Evolutionary conservation across 2,888 invertebrate genomes (phyloP), one percentile per base, ranked within the genome.

Genomic region (Melipona beecheii): DNA sequence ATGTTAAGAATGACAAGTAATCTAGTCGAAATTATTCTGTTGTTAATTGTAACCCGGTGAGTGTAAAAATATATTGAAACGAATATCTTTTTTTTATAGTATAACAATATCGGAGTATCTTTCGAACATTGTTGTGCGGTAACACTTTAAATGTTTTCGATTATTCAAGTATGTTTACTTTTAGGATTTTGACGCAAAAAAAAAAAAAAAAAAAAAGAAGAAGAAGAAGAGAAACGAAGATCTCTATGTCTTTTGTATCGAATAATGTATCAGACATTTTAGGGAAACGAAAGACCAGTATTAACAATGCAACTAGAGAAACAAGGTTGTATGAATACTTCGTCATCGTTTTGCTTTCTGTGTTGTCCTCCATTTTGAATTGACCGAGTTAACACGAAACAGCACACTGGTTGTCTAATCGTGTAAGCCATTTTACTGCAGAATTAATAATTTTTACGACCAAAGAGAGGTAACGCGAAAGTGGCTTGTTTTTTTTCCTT

Each of bases 401-500:
- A 70, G 17, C 17, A 80, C 69, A 80, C 69, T 66, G 58, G 27
- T 92, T 91, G 89, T 91, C 90, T 88, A 89, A 91, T 91, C 71
- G 62, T 90, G 87, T 91, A 90, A 91, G 89, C 89, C 90, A 90
- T 85, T 87, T 87, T 69, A 81, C 75, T 75, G 69, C 82, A 82
- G 68, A 70, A 83, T 65, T 49, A 66, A 68, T 75, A 75, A 58
- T 71, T 84, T 70, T 81, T 87, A 90, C 89, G 87, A 89, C 84
- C 85, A 92, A 92, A 86, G 89, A 87, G 89, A 88, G 82, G 78
- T 89, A 83, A 86, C 85, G 87, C 86, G 68, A 89, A 90, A 93
- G 71, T 92, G 90, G 90, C 90, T 92, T 92, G 91, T 93, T 94
- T 93, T 92, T 69, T 78, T 27, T 71, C 24, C 92, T 90, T 90